Evolutionary conservation across 2,888 invertebrate species (phyloP).

Genomic region (Lasioglossum lativentre): DNA sequence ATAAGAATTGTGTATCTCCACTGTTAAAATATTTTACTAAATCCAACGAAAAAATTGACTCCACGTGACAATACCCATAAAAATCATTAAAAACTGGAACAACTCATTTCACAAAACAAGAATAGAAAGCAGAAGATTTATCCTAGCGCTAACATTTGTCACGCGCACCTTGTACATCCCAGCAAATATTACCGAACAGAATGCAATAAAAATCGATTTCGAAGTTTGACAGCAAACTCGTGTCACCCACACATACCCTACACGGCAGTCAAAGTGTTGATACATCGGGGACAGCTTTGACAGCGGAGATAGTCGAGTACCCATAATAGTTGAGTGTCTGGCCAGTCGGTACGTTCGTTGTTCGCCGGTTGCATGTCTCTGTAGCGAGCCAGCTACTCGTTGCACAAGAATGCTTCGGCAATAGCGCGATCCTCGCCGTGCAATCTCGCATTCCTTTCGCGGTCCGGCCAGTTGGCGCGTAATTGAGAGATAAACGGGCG

Average conservation of each 20-base stretch:
- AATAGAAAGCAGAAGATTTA: too few species aligned
- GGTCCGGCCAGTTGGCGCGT: slow-evolving; percentile 26
- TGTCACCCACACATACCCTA: background rate
- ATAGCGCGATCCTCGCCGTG: background rate
- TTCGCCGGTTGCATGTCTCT: background rate
- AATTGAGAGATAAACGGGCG: slow-evolving; percentile 42
- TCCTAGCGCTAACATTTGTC: too few species aligned
- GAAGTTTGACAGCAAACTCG: background rate
- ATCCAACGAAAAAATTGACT: too few species aligned
- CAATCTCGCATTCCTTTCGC: slow-evolving; percentile 21
- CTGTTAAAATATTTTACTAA: too few species aligned
- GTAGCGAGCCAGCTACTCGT: background rate
- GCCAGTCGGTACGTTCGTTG: background rate
- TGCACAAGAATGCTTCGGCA: slow-evolving; percentile 6
- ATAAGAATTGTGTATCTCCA: too few species aligned
- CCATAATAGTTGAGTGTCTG: background rate
- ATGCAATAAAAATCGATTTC: background rate
- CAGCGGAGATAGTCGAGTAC: background rate
- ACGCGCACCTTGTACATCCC: background rate
- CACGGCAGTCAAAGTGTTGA: background rate
- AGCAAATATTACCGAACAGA: background rate
- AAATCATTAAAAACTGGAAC: too few species aligned
- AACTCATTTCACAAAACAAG: too few species aligned
- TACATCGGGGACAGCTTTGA: background rate
- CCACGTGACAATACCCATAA: too few species aligned